Evolutionary conservation across 2,113 vertebrate species (phyloP).

Genomic region (Clinocottus analis): DNA sequence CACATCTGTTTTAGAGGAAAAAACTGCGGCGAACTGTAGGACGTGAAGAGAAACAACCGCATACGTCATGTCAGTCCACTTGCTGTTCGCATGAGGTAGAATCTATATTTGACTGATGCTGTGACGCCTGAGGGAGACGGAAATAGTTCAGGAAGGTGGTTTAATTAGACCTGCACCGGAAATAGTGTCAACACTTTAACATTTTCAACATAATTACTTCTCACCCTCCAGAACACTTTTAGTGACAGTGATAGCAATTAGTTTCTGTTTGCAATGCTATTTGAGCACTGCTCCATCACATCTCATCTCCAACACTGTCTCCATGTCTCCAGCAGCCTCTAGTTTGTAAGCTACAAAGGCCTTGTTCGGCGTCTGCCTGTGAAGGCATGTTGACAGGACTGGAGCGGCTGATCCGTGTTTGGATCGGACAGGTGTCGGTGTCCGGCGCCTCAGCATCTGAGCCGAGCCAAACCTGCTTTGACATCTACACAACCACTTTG

Average conservation of each 20-base stretch:
- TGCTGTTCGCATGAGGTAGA: not conserved
- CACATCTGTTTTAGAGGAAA: constrained; percentile 52
- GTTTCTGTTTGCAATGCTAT: constrained; percentile 30
- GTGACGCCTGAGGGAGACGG: constrained; percentile 8
- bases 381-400: constrained; percentile 49
- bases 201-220: constrained; percentile 55
- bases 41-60: constrained; percentile 19
- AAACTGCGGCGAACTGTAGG: constrained; percentile 17
- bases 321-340: constrained; percentile 21
- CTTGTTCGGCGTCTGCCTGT: constrained; percentile 41
- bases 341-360: constrained; percentile 19
- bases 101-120: constrained; percentile 43
- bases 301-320: constrained; percentile 11
- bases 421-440: constrained; percentile 60
- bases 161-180: constrained; percentile 57
- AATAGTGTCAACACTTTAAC: constrained; percentile 21
- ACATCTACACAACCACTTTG: constrained; percentile 23
- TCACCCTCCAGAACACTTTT: constrained; percentile 47
- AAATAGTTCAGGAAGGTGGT: constrained; percentile 23
- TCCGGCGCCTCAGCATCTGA: constrained; percentile 47
- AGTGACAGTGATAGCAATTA: constrained; percentile 35
- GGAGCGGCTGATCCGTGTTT: constrained; percentile 40
- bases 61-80: not conserved
- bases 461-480: constrained; percentile 19
- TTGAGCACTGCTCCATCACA: constrained; percentile 27